Evolutionary conservation across 2,797 vertebrate species (phyloP).

Genomic region (Karalla daura): DNA sequence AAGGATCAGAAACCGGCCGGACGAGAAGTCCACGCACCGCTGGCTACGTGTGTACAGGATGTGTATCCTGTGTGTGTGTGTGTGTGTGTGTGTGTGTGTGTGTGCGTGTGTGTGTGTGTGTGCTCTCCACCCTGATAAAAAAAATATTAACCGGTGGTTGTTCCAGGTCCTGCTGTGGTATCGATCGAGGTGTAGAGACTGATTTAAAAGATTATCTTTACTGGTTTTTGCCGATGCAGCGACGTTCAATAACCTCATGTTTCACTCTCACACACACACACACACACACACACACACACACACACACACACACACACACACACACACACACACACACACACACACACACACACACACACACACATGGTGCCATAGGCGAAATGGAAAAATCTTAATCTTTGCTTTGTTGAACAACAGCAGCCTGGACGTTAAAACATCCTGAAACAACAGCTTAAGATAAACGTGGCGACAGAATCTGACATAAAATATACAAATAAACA

Average conservation of each 20-base stretch:
- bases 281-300: too few species aligned
- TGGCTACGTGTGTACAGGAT: slow-evolving; percentile 4
- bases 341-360: too few species aligned
- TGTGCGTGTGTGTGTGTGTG: slow-evolving; percentile 2
- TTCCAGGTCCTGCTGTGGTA: slow-evolving; percentile 25
- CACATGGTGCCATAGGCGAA: too few species aligned
- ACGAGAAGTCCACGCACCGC: slow-evolving; percentile 27
- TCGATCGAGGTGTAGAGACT: slow-evolving; percentile 35
- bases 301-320: too few species aligned
- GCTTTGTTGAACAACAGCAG: too few species aligned
- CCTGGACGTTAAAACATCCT: too few species aligned
- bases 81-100: neutral
- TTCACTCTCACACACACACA: too few species aligned
- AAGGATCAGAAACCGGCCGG: slow-evolving; percentile 27
- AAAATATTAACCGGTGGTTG: neutral
- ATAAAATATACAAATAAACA: too few species aligned
- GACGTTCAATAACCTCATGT: slow-evolving; percentile 1
- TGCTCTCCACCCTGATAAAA: neutral
- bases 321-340: too few species aligned
- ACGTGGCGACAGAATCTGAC: too few species aligned
- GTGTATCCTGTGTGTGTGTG: slow-evolving; percentile 2
- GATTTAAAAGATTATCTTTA: slow-evolving; percentile 27
- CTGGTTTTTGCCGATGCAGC: slow-evolving; percentile 11
- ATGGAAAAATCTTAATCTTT: too few species aligned
- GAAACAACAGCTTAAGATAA: too few species aligned